Conservation (phyloP, 2,113 vertebrate species). For the Myrmophylax atrothorax region DNA sequence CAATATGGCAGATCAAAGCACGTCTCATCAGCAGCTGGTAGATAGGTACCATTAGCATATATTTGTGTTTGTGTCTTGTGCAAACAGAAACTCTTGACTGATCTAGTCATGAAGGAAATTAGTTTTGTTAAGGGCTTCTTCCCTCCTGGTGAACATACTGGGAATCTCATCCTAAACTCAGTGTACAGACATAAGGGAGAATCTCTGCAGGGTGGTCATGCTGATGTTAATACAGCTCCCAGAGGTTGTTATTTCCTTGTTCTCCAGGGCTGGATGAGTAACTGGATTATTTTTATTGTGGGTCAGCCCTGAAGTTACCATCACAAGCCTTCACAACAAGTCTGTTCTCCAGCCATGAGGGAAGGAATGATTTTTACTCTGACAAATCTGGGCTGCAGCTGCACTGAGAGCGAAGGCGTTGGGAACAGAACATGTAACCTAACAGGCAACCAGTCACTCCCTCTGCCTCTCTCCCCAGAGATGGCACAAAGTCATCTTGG, state of each 20-base stretch:
- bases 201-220: background rate
- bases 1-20: background rate
- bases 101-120: background rate
- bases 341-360: background rate
- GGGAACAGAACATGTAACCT: rapidly evolving
- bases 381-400: background rate
- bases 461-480: background rate
- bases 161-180: background rate
- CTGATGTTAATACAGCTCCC: background rate
- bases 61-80: background rate
- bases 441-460: background rate
- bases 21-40: background rate
- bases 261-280: background rate
- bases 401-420: background rate
- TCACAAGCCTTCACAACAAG: background rate
- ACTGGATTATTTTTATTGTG: background rate
- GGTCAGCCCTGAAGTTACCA: background rate
- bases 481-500: background rate
- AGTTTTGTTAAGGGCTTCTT: background rate
- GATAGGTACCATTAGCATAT: background rate
- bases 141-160: background rate
- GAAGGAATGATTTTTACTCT: background rate
- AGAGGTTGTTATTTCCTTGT: background rate
- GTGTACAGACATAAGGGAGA: background rate
- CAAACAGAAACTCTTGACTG: background rate